These are phyloP conservation scores for Stenodema calcarata DNA, from an alignment of 2,888 invertebrate species.

Conservation along the genomic window DNA sequence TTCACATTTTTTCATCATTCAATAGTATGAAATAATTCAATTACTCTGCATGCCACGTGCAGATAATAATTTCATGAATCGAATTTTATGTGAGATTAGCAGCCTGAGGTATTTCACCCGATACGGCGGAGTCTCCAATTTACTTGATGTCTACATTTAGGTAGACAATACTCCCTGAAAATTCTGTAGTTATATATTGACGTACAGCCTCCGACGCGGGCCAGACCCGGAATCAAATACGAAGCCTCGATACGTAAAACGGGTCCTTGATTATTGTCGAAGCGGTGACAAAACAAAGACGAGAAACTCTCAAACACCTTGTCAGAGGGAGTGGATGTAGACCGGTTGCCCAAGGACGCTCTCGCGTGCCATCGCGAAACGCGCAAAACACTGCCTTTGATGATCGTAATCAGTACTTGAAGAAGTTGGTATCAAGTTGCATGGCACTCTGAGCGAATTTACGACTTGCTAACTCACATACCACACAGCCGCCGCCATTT, in stretches of 20 bases:
- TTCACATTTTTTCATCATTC: too few relatives aligned
- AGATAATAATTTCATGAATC: too few relatives aligned
- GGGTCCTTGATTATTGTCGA: neutral
- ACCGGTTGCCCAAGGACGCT: neutral
- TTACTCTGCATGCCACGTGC: too few relatives aligned
- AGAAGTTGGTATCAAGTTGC: neutral
- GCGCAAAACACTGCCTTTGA: neutral
- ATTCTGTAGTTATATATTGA: too few relatives aligned
- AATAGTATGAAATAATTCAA: too few relatives aligned
- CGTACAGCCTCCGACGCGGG: too few relatives aligned
- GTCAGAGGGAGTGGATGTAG: neutral
- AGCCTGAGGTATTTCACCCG: too few relatives aligned
- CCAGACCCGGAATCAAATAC: neutral
- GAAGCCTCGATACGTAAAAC: neutral
- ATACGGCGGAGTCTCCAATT: too few relatives aligned
- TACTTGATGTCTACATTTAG: too few relatives aligned
- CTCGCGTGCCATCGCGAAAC: neutral
- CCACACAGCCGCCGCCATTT: too few relatives aligned
- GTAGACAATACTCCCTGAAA: too few relatives aligned
- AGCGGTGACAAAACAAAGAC: neutral
- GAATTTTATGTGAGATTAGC: too few relatives aligned
- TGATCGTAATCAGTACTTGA: neutral
- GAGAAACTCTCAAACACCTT: neutral
- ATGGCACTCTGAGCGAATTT: neutral
- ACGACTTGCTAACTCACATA: neutral